Percentiles rank a stretch among this genome's conserved stretches.
Conservation (phyloP, 2,888 invertebrate species). For the Tetrapedia diversipes region DNA sequence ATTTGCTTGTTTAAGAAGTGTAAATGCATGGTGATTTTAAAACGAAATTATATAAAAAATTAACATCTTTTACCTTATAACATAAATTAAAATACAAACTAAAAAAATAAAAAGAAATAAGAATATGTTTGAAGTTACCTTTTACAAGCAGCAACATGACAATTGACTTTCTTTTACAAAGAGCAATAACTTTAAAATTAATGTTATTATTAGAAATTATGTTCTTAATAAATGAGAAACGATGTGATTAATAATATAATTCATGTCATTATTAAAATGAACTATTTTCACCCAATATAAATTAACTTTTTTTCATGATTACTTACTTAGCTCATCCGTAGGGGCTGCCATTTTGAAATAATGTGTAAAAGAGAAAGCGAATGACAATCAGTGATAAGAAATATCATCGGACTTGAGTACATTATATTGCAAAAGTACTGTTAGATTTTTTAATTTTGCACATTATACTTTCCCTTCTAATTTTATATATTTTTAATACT, state of each 20-base stretch:
- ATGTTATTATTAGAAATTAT: constrained; percentile 38
- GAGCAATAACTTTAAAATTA: constrained; percentile 30
- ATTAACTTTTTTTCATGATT: constrained; percentile 57
- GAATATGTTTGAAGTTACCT: constrained; percentile 52
- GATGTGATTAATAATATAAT: constrained; percentile 14
- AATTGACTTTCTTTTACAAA: constrained; percentile 70
- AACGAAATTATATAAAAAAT: background rate
- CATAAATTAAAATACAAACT: constrained; percentile 16
- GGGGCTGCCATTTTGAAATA: constrained; percentile 81
- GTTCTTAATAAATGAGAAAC: background rate
- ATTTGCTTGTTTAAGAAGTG: constrained; percentile 46
- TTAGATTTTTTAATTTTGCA: background rate
- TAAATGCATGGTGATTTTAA: constrained; percentile 20
- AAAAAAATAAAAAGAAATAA: background rate
- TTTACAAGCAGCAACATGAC: constrained; percentile 73
- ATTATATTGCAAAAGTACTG: background rate
- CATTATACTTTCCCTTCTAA: background rate
- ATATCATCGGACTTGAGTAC: constrained; percentile 27
- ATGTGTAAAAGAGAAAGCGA: constrained; percentile 63
- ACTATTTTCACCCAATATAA: constrained; percentile 6
- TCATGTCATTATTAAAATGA: background rate
- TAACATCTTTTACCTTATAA: background rate
- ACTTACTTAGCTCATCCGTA: constrained; percentile 81
- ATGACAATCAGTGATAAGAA: constrained; percentile 41
- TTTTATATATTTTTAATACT: background rate